Conservation (phyloP, 1,140 invertebrate genomes). For the Heliconius hewitsoni region DNA sequence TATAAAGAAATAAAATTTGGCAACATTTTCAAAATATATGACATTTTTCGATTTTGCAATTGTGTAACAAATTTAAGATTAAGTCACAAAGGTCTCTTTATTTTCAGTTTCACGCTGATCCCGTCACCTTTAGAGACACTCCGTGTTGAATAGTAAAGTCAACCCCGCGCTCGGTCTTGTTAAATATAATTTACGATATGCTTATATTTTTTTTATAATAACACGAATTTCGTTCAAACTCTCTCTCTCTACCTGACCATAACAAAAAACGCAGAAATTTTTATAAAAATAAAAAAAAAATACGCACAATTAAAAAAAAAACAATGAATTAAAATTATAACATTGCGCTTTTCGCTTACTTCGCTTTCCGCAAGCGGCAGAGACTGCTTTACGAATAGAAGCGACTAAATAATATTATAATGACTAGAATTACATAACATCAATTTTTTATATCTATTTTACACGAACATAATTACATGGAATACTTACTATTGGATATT, state of each 20-base stretch:
- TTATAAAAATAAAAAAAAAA: not conserved
- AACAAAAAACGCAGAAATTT: not conserved
- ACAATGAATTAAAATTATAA: not conserved
- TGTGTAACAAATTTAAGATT: not conserved
- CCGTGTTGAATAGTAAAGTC: too few relatives aligned
- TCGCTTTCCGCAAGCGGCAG: not conserved
- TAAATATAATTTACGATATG: not conserved
- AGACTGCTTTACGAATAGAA: not conserved
- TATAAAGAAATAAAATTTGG: not conserved
- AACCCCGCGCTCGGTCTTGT: too few relatives aligned
- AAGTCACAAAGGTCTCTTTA: not conserved
- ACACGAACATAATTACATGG: not conserved
- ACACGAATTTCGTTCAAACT: not conserved
- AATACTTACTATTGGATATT: constrained; percentile 12
- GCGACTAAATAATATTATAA: not conserved
- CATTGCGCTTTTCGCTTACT: not conserved
- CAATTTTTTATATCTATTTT: not conserved
- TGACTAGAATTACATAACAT: not conserved
- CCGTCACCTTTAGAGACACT: too few relatives aligned
- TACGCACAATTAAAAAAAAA: too few relatives aligned
- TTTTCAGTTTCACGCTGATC: too few relatives aligned
- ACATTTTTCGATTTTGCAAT: not conserved
- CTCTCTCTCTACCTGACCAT: not conserved
- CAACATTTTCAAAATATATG: not conserved
- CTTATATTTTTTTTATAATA: not conserved